These are phyloP conservation scores for Pituophis catenifer DNA, from an alignment of 2,113 vertebrate genomes.

Conservation along the genomic window DNA sequence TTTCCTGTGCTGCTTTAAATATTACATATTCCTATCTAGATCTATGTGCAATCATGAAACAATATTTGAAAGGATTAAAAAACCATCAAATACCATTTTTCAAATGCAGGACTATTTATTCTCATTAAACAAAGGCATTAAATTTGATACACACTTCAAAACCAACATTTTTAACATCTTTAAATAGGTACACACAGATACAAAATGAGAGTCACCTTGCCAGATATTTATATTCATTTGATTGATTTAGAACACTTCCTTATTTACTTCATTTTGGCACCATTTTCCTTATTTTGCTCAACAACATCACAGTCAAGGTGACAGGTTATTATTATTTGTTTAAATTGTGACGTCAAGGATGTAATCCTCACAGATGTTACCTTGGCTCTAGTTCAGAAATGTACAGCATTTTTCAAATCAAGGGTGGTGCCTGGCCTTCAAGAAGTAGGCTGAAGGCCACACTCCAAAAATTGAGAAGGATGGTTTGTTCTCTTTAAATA, in stretches of 20 bases:
- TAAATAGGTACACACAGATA: not conserved
- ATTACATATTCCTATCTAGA: not conserved
- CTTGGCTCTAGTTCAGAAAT: not conserved
- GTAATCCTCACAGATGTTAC: not conserved
- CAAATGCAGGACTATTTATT: not conserved
- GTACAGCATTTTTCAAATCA: not conserved
- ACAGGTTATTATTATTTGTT: not conserved
- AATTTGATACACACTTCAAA: not conserved
- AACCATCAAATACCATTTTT: not conserved
- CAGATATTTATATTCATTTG: not conserved
- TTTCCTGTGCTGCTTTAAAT: not conserved
- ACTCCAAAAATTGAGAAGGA: not conserved
- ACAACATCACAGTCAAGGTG: not conserved
- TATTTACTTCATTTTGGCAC: not conserved
- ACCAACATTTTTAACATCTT: not conserved
- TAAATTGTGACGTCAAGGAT: not conserved
- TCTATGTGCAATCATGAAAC: not conserved
- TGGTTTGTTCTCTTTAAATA: not conserved
- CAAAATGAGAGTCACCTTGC: not conserved
- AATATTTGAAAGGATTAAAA: not conserved
- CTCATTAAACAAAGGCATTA: not conserved
- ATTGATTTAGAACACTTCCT: not conserved
- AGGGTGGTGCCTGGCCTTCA: not conserved
- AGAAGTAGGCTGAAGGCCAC: not conserved
- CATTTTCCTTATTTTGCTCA: not conserved